A percentile compares a stretch with the other conserved stretches of the same genome.
Conservation (phyloP, 1,140 invertebrate species). For the Micrasema minimum region DNA sequence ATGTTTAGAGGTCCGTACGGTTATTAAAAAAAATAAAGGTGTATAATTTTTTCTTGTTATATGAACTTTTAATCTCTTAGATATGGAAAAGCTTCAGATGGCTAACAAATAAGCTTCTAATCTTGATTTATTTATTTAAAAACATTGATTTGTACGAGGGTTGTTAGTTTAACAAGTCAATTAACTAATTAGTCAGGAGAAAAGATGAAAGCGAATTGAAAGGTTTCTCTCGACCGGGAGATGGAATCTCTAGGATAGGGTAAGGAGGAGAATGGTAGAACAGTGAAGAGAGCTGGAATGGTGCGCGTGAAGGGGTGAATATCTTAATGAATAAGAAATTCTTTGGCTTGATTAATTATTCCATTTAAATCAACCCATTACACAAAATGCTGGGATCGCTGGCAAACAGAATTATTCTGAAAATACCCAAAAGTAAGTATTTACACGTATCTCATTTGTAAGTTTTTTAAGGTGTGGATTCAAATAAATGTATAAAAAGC, state of each 20-base stretch:
- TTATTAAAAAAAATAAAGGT: too few species aligned
- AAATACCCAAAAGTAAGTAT: too few species aligned
- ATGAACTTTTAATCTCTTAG: too few species aligned
- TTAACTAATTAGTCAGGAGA: conserved; percentile 43
- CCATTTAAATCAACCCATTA: background rate
- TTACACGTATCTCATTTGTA: too few species aligned
- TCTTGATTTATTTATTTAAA: too few species aligned
- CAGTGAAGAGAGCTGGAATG: background rate
- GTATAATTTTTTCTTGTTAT: too few species aligned
- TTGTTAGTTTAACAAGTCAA: conserved; percentile 38
- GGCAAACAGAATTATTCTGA: too few species aligned
- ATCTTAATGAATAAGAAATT: conserved; percentile 36
- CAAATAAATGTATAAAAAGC: too few species aligned
- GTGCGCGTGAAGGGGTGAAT: conserved; percentile 34
- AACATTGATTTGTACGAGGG: conserved; percentile 17
- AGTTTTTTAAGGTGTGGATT: too few species aligned
- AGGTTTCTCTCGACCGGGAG: conserved; percentile 3
- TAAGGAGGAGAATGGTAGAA: background rate
- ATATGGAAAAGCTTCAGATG: too few species aligned
- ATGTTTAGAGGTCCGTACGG: too few species aligned
- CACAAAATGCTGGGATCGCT: background rate
- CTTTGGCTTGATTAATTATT: conserved; percentile 24
- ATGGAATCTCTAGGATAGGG: conserved; percentile 17
- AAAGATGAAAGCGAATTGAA: conserved; percentile 24
- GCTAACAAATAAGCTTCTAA: too few species aligned